phyloP scores from a whole-genome alignment of 2,888 invertebrate genomes.

The Eupithecia subfuscata region DNA sequence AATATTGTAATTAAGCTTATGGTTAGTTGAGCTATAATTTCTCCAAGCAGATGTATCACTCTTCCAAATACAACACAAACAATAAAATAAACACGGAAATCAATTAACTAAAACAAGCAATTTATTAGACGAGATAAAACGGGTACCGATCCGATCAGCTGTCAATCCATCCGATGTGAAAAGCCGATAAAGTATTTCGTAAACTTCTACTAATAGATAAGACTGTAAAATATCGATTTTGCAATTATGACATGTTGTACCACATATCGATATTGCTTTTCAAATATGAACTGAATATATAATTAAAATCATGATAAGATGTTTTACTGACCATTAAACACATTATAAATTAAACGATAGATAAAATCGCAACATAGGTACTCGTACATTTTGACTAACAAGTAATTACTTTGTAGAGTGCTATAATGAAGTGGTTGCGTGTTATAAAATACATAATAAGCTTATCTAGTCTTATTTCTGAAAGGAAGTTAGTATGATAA shows the following conservation, averaged over 20 bases:
- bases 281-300: constrained; percentile 34
- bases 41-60: neutral
- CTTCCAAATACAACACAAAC: constrained; percentile 42
- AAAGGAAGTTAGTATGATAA: neutral
- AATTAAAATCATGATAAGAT: constrained; percentile 43
- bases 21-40: constrained; percentile 19
- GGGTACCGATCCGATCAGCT: constrained; percentile 63
- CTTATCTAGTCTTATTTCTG: neutral
- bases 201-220: constrained; percentile 24
- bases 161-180: constrained; percentile 55
- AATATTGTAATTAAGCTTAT: constrained; percentile 14
- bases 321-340: constrained; percentile 31
- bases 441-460: constrained; percentile 36
- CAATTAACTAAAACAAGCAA: constrained; percentile 58
- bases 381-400: constrained; percentile 42
- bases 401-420: constrained; percentile 48
- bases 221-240: constrained; percentile 31
- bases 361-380: constrained; percentile 47
- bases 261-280: constrained; percentile 29
- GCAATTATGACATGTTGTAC: constrained; percentile 31
- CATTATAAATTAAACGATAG: constrained; percentile 26
- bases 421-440: constrained; percentile 37
- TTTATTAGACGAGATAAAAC: constrained; percentile 47
- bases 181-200: constrained; percentile 37
- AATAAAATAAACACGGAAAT: constrained; percentile 55